Percentiles rank a stretch among this genome's conserved stretches.
These are phyloP conservation scores for Ctenomys sociabilis DNA, from an alignment of 2,113 vertebrate species.

Conservation along the genomic window DNA sequence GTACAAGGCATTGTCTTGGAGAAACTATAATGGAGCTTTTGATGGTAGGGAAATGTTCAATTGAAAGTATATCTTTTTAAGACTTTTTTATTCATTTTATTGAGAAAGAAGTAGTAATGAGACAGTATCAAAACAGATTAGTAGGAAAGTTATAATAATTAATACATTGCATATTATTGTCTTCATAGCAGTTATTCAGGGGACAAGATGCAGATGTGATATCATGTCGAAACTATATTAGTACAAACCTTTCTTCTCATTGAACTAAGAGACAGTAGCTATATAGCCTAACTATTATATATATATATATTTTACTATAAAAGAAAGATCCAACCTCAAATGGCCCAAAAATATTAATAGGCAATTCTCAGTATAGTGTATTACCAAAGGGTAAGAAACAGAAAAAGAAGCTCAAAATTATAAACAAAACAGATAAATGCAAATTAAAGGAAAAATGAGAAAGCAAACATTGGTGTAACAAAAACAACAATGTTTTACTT, in stretches of 20 bases:
- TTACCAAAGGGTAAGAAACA: slow-evolving; percentile 11
- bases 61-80: background rate
- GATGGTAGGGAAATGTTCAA: background rate
- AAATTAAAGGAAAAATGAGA: slow-evolving; percentile 43
- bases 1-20: background rate
- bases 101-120: no score
- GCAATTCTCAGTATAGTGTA: background rate
- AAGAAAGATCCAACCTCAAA: background rate
- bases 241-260: no score
- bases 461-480: background rate
- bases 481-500: background rate
- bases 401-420: slow-evolving; percentile 33
- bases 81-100: no score
- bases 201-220: no score
- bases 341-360: slow-evolving; percentile 15
- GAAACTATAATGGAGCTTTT: background rate
- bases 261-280: no score
- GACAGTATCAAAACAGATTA: no score
- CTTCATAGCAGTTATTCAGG: no score
- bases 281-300: no score
- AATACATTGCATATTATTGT: no score
- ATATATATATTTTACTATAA: no score
- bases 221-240: no score
- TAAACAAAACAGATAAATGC: background rate
- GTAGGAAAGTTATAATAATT: no score